Base-by-base conservation (phyloP, 2,888 invertebrate genomes). In the Troides oblongomaculatus region DNA sequence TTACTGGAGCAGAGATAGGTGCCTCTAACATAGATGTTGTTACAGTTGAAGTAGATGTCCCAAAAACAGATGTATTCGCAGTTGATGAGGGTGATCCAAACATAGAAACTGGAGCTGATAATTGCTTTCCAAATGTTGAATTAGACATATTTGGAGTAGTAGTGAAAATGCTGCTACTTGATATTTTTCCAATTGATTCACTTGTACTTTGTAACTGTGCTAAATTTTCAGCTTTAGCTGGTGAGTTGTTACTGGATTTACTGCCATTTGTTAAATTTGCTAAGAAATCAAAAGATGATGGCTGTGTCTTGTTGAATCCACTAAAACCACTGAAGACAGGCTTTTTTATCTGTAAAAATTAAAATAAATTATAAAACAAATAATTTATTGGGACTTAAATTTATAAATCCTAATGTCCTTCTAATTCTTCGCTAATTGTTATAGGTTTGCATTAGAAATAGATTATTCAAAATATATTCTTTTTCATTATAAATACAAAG, bases 241-340 rank as follows among this genome's bases (percentile, higher is more conserved):
- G 73, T 67, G 81, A 81, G 68, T 85, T 89, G 74, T 87, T 90
- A 61, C 84, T 83, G 61, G 75, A 43, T 75, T 88, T 89, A 73
- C 80, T 88, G 21, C 92, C 88, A 82, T 93, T 94, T 68, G 92
- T 87, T 74, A 93, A 80, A 76, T 93, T 94, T 71, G 94, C 88
- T 78, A 95, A 83, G 80, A 95, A 95, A 79, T 94, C 94, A 85
- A 95, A 95, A 60, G 93, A 87, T 69, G 92, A 76, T 66, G 92
- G 87, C 72, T 87, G 81, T 58, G 93, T 77, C 84, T 94, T 95
- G 72, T 93, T 84, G 78, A 95, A 95, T 69, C 95, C 95, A 71
- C 94, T 93, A 87, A 97, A 96, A 62, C 94, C 93, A 80, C 95
- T 94, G 83, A 97, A 97, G 53, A 95, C 94, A 84, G 93, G 94